Percentiles rank a stretch among this genome's conserved stretches.
These are phyloP conservation scores for Zaprionus inermis DNA, from an alignment of 1,140 invertebrate species.

Conservation along the genomic window DNA sequence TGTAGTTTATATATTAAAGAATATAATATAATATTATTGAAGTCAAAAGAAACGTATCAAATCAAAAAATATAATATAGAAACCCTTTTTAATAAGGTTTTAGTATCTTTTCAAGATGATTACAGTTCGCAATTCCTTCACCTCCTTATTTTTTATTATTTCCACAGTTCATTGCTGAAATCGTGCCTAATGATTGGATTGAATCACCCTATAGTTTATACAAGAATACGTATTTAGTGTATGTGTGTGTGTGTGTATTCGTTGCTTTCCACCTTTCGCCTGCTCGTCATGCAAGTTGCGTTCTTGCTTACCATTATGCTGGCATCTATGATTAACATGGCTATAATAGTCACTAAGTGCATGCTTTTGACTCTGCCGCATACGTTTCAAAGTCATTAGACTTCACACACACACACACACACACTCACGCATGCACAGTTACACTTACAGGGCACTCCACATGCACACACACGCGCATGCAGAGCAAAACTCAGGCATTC, in stretches of 20 bases:
- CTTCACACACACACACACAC: constrained; percentile 16
- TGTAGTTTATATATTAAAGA: no score
- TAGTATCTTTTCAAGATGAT: not conserved
- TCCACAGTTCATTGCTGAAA: constrained; percentile 3
- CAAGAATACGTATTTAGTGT: constrained; percentile 3
- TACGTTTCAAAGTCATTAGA: constrained; percentile 78
- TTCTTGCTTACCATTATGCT: constrained; percentile 67
- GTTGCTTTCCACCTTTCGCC: constrained; percentile 15
- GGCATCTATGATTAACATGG: constrained; percentile 72
- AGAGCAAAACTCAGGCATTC: constrained; percentile 9
- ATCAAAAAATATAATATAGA: no score
- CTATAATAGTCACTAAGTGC: constrained; percentile 76
- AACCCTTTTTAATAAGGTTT: no score
- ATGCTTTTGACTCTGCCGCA: constrained; percentile 70
- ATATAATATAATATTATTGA: no score
- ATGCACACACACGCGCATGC: constrained; percentile 11
- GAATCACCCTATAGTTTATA: constrained; percentile 18
- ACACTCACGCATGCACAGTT: constrained; percentile 13
- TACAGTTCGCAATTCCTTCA: not conserved
- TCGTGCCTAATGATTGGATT: constrained; percentile 31
- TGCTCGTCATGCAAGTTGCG: constrained; percentile 58
- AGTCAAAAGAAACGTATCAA: no score
- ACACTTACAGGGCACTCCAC: constrained; percentile 9
- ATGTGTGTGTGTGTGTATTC: not conserved
- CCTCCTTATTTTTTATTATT: not conserved